Evolutionary conservation across 1,140 invertebrate species (phyloP).

Genomic region (Gryllus bimaculatus): DNA sequence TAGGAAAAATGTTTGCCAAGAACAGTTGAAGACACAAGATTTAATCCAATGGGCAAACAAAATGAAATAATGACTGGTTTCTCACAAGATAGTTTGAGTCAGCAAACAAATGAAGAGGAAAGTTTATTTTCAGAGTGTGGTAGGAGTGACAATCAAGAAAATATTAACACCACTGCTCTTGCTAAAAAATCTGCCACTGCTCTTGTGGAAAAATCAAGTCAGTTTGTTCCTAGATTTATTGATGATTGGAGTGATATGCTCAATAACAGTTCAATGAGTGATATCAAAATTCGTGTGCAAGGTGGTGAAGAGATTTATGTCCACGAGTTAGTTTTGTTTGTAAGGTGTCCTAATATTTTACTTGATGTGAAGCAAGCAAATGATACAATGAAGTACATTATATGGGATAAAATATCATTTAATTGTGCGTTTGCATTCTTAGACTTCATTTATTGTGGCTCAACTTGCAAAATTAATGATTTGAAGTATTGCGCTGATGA

Average conservation of each 20-base stretch:
- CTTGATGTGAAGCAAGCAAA: conserved; percentile 27
- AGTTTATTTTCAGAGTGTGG: no score
- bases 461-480: conserved; percentile 26
- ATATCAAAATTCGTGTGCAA: conserved; percentile 34
- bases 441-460: conserved; percentile 37
- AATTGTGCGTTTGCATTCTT: conserved; percentile 34
- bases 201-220: no score
- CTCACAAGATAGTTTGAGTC: no score
- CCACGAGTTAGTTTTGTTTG: conserved; percentile 37
- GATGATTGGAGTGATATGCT: conserved; percentile 32
- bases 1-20: background rate
- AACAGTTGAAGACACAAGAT: background rate
- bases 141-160: no score
- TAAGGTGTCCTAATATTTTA: conserved; percentile 35
- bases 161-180: no score
- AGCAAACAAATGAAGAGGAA: no score
- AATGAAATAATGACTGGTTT: no score
- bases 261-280: conserved; percentile 35
- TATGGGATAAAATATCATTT: conserved; percentile 30
- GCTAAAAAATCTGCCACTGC: no score
- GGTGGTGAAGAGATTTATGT: conserved; percentile 32
- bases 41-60: background rate
- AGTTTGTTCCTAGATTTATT: background rate
- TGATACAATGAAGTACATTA: conserved; percentile 30
- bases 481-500: conserved; percentile 15